Base-by-base conservation (phyloP, 2,797 vertebrate species). In the Alfaro cultratus region DNA sequence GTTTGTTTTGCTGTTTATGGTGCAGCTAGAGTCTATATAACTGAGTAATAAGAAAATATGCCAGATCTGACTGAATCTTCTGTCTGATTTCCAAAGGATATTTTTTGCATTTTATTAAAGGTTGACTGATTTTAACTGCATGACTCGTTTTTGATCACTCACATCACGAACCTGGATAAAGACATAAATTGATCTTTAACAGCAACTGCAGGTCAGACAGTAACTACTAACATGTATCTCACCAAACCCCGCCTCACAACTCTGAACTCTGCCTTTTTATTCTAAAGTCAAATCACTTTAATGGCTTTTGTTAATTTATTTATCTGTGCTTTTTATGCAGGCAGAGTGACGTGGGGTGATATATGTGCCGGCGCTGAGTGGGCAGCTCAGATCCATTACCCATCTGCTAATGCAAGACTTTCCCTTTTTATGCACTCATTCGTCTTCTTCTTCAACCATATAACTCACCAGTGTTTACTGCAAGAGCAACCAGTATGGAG, bases 241-340 rank as follows among this genome's bases (percentile, higher is more conserved):
- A 10, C 60, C 36, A 36, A 36, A 34, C 31, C 2, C 60, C 16
- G 2, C 29, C 36, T 34, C 16, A 36, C 60, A 64, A 21, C 31
- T 36, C 31, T 36, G n/a, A 64, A 64, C 60, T 34, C 16, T 64
- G 31, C 60, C 60, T 76, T 86, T 85, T 83, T 79, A 88, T 89
- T 85, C 87, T 57, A 76, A 84, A 87, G 86, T 92, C 87, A 92
- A 89, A 91, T 93, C 75, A 86, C 83, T 76, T 47, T 88, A 90
- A 93, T 90, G 81, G 87, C 73, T 79, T 92, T 82, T 80, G 80
- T 90, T 89, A 64, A 88, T 90, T 87, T 87, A 90, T 91, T 89
- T 90, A 89, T 90, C 78, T 6, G 18, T 23, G 76, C 81, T 82
- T 76, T 81, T 77, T 78, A 74, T 85, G 85, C 86, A 62, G 79